Conservation (phyloP, 2,113 vertebrate genomes). For the Asarcornis scutulata region DNA sequence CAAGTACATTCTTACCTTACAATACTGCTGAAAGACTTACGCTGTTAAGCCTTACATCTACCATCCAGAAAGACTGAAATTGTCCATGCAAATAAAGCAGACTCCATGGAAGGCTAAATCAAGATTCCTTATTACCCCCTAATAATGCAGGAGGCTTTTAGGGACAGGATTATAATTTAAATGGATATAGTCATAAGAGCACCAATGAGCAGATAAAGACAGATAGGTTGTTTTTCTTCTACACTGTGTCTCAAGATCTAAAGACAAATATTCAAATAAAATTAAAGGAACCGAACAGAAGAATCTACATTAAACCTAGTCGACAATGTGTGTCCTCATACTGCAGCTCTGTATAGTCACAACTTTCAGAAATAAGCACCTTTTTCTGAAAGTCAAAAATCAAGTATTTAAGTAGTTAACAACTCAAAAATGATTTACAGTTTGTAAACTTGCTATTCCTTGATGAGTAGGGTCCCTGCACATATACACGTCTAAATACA, state of each 20-base stretch:
- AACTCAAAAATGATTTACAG: neutral
- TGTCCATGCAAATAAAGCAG: no score
- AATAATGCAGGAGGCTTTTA: neutral
- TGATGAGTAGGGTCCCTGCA: neutral
- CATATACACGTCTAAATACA: neutral
- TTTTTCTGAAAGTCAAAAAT: neutral
- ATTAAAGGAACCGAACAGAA: neutral
- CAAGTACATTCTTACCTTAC: neutral
- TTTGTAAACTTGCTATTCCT: neutral
- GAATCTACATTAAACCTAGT: neutral
- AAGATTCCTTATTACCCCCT: no score
- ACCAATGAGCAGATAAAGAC: neutral
- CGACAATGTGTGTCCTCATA: neutral
- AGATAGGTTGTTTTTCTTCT: no score
- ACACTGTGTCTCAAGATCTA: neutral
- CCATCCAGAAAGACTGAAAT: neutral
- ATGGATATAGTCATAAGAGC: fast-evolving
- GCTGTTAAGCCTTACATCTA: neutral
- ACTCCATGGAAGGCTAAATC: neutral
- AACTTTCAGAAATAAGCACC: neutral
- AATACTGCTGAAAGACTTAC: neutral
- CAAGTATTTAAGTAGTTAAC: neutral
- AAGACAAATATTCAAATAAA: neutral
- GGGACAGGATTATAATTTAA: neutral
- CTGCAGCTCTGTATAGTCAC: neutral